Conservation (phyloP, 2,113 vertebrate species). For the Gymnobelideus leadbeateri region DNA sequence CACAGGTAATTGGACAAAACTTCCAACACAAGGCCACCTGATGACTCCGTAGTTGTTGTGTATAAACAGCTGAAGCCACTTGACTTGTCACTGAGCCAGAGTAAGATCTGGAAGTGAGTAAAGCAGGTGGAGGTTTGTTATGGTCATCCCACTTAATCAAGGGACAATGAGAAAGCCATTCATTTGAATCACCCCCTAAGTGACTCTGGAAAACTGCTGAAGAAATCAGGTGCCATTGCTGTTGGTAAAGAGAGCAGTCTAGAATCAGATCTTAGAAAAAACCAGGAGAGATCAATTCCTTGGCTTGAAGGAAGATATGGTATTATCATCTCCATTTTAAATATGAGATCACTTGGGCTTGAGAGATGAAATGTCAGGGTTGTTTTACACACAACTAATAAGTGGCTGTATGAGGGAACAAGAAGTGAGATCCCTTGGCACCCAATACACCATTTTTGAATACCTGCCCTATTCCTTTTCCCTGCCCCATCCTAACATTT, state of each 20-base stretch:
- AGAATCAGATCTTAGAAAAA: constrained; percentile 41
- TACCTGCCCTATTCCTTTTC: neutral
- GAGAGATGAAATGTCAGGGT: constrained; percentile 39
- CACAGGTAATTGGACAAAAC: constrained; percentile 11
- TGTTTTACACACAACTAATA: constrained; percentile 5
- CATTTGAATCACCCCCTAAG: constrained; percentile 21
- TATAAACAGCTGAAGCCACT: neutral
- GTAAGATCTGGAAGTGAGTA: neutral
- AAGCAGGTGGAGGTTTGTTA: neutral
- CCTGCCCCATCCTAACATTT: neutral
- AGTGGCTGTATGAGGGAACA: neutral
- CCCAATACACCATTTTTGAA: neutral
- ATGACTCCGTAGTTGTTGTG: neutral
- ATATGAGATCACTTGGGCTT: constrained; percentile 23
- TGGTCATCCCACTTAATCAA: neutral
- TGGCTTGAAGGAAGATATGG: neutral
- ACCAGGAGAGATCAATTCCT: constrained; percentile 11
- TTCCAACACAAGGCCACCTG: neutral
- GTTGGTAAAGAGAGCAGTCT: constrained; percentile 29
- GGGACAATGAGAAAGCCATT: neutral
- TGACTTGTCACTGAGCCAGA: constrained; percentile 11
- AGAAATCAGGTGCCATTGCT: neutral
- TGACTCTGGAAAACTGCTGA: neutral
- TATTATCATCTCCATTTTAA: constrained; percentile 40
- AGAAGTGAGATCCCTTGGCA: neutral